Evolutionary conservation across 1,140 invertebrate genomes (phyloP).

Genomic region (Nasonia longicornis): DNA sequence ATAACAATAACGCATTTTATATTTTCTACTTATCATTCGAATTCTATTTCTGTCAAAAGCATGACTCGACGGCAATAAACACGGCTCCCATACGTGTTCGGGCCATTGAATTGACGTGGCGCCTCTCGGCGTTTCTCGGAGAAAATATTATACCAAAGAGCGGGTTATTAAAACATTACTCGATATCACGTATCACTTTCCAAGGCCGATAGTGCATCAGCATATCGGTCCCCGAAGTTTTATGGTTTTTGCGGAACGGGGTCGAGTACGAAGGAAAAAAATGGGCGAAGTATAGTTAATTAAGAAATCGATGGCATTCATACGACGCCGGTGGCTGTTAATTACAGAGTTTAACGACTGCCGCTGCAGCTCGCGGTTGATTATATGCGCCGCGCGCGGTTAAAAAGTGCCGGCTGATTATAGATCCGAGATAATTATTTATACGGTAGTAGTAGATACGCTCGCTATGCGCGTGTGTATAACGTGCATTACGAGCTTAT

Average conservation of each 20-base stretch:
- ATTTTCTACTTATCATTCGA: conserved; percentile 22
- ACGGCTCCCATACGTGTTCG: conserved; percentile 6
- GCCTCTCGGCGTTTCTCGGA: too few relatives aligned
- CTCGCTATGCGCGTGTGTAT: too few relatives aligned
- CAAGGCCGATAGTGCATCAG: too few relatives aligned
- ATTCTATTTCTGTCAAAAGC: conserved; percentile 33
- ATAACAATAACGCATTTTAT: not conserved
- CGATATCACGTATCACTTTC: not conserved
- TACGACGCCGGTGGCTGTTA: not conserved
- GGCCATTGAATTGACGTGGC: conserved; percentile 10
- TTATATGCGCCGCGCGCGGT: not conserved
- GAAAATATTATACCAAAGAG: too few relatives aligned
- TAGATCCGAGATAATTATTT: not conserved
- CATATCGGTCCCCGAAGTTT: too few relatives aligned
- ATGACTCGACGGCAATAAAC: conserved; percentile 28
- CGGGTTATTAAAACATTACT: not conserved
- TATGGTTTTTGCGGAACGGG: too few relatives aligned
- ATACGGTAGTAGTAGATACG: not conserved
- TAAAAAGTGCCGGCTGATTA: not conserved
- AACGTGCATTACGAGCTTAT: not conserved
- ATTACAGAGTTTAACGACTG: conserved; percentile 6
- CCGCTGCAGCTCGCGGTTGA: not conserved
- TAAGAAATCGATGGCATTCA: not conserved
- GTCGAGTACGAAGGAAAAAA: not conserved
- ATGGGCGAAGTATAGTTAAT: not conserved